Conservation (phyloP, 2,113 vertebrate genomes). For the Dipodomys stephensi region DNA sequence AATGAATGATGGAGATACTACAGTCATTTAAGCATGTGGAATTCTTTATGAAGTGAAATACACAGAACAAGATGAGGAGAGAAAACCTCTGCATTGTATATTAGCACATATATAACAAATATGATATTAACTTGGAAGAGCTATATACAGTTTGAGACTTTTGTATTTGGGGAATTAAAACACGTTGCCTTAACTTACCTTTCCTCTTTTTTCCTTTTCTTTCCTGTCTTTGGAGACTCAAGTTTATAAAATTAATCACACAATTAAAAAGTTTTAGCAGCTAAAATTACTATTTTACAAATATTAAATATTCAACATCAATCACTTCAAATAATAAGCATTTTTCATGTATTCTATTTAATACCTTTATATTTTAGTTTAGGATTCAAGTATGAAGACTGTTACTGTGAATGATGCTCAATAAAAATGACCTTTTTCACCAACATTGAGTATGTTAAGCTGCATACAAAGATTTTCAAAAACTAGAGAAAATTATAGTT, state of each 20-base stretch:
- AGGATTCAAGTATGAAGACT: background rate
- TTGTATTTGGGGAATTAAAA: background rate
- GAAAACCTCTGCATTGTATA: background rate
- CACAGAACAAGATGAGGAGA: background rate
- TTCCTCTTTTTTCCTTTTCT: background rate
- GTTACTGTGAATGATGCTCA: background rate
- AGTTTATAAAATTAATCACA: background rate
- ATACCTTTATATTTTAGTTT: background rate
- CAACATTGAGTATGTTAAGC: background rate
- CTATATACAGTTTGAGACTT: background rate
- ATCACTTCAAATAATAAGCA: background rate
- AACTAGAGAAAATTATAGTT: background rate
- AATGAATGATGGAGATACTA: background rate
- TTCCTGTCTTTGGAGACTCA: background rate
- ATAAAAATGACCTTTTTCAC: background rate
- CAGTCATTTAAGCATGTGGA: background rate
- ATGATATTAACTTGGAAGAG: background rate
- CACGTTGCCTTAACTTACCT: background rate
- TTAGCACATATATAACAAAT: too few relatives aligned
- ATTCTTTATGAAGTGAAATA: background rate
- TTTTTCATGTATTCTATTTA: background rate
- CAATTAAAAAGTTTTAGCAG: background rate
- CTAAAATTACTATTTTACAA: background rate
- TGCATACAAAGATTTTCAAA: background rate
- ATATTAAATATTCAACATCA: background rate